Base-by-base conservation (phyloP, 1,140 invertebrate species). In the Calycopis cecrops region DNA sequence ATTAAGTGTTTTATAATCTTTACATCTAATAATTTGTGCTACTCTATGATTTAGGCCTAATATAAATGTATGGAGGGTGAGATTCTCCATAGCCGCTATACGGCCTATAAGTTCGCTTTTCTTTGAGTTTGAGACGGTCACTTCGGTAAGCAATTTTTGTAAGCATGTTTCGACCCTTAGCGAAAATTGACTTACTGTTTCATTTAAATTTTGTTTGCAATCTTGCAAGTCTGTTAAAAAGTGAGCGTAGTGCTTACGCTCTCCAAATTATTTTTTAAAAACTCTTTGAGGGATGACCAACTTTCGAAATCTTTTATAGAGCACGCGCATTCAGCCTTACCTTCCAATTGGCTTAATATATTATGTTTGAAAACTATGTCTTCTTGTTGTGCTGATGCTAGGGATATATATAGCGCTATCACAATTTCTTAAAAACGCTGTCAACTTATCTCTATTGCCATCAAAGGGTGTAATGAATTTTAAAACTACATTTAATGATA, bases 21-120 rank as follows among this genome's bases (percentile, higher is more conserved):
- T 55, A 38, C 57, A 63, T 12, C 66, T 47, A 0, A 65, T 42
- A 17, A 57, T 47, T 4, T 62, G 54, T 6, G 55, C 49, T 7
- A 62, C 51, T 37, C 52, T 28, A 10, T 51, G 51, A n/a, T 54
- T 21, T n/a, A 67, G 37, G 0, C 65, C 65, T 9, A 67, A 48
- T 11, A 55, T 10, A 47, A 64, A 67, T 7, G 50, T 54, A 34
- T 67, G 57, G 0, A 64, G 49, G 9, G 62, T 62, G 2, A 67
- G 52, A 38, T 67, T 62, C 35, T 64, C 62, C 57, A 62, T 64
- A 10, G 59, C 59, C 4, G 61, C 61, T 28, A 56, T 28, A 9
- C 63, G 34, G 4, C 18, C 34, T 51, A 4, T 9, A 10, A 51
- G n/a, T 4, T 18, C 34, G 11, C 4, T 51, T 16, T 51, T 51